Evolutionary conservation across 2,113 vertebrate species (phyloP).

Genomic region (Tragelaphus strepsiceros): DNA sequence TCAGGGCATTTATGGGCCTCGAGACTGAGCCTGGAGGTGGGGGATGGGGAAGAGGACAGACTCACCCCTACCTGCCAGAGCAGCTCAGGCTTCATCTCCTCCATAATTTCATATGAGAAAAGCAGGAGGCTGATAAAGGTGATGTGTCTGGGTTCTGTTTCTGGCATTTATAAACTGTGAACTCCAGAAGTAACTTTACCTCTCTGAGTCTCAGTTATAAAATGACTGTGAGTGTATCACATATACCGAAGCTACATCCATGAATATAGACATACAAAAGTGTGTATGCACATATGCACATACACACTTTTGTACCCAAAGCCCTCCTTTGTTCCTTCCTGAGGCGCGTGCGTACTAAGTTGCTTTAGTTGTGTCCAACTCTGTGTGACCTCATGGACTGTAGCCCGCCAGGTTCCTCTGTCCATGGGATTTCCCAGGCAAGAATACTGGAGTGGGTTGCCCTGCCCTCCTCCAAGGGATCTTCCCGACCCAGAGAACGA

Average conservation of each 20-base stretch:
- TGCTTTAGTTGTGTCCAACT: background rate
- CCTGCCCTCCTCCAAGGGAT: background rate
- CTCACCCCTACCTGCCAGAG: background rate
- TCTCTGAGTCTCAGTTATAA: constrained; percentile 27
- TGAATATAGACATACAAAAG: background rate
- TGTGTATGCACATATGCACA: background rate
- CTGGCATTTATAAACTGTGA: background rate
- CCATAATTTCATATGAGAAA: background rate
- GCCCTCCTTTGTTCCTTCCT: background rate
- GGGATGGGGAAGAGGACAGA: background rate
- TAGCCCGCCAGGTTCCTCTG: background rate
- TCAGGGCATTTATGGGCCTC: background rate
- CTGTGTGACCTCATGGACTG: background rate
- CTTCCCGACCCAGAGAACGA: background rate
- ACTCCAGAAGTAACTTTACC: background rate
- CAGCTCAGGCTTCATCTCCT: background rate
- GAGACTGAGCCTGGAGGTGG: background rate
- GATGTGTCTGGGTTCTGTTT: background rate
- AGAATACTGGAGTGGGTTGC: background rate
- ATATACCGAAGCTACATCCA: background rate
- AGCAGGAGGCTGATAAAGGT: background rate
- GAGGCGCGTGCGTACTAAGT: background rate
- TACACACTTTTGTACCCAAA: background rate
- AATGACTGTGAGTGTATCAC: background rate
- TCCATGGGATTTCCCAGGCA: background rate